Evolutionary conservation across 2,888 invertebrate species (phyloP).

Genomic region (Tetanocera ferruginea): DNA sequence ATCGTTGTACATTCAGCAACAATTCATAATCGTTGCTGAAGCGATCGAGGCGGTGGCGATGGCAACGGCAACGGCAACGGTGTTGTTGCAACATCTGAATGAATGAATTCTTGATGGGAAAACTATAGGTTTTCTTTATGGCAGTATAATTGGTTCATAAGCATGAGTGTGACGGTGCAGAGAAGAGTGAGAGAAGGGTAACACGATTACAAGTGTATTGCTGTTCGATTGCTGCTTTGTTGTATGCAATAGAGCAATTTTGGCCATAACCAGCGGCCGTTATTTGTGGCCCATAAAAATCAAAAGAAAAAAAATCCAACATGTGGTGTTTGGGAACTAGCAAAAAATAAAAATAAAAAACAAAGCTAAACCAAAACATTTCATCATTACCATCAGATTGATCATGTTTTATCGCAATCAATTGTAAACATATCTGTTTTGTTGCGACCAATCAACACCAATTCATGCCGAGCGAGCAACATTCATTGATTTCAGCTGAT

Average conservation of each 20-base stretch:
- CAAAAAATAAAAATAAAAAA: too few species aligned
- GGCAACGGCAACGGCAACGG: background rate
- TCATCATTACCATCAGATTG: too few species aligned
- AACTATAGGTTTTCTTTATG: background rate
- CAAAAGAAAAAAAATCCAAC: too few species aligned
- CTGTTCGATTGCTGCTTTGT: background rate
- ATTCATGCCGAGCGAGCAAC: too few species aligned
- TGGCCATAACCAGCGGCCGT: background rate
- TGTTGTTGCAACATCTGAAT: constrained; percentile 13
- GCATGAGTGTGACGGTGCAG: background rate
- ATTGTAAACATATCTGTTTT: background rate
- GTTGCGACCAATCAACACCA: background rate
- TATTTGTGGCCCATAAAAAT: background rate
- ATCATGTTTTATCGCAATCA: background rate
- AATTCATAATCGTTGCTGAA: constrained; percentile 24
- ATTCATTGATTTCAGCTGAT: too few species aligned
- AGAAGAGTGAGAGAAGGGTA: background rate
- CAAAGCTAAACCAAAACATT: too few species aligned
- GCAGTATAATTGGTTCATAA: background rate
- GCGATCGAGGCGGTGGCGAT: background rate
- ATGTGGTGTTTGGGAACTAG: too few species aligned
- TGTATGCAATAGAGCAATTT: constrained; percentile 17
- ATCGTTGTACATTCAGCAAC: constrained; percentile 43
- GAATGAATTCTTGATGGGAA: constrained; percentile 5
- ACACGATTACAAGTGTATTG: background rate